These are phyloP conservation scores for Nipponia nippon DNA, from an alignment of 2,113 vertebrate genomes.

Conservation along the genomic window DNA sequence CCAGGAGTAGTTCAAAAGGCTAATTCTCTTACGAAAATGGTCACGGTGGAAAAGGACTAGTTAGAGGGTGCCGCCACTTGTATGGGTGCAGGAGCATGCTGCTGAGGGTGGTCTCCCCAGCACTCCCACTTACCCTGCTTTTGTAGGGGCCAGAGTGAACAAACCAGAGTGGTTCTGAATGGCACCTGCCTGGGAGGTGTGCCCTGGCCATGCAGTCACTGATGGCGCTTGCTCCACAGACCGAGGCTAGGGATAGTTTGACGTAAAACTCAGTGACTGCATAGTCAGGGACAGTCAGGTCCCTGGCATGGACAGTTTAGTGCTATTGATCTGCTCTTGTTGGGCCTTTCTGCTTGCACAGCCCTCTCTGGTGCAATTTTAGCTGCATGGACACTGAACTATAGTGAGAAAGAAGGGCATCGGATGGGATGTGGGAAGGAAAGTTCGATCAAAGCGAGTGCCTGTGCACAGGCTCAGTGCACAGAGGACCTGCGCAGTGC, in stretches of 20 bases:
- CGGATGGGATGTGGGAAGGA: background rate
- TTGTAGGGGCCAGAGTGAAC: background rate
- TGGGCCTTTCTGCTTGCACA: background rate
- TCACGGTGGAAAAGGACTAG: background rate
- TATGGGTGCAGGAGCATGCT: background rate
- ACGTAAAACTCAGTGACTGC: background rate
- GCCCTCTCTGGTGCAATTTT: background rate
- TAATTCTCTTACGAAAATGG: background rate
- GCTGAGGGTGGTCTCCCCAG: background rate
- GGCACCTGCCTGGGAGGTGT: background rate
- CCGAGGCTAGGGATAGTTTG: background rate
- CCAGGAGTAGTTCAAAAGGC: background rate
- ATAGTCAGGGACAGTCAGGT: background rate
- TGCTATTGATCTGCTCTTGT: background rate
- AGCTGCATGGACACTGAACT: background rate
- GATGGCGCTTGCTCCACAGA: accelerated
- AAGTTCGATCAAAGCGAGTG: background rate
- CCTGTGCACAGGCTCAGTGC: background rate
- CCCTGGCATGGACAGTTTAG: background rate
- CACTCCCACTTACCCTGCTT: background rate
- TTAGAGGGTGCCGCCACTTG: background rate
- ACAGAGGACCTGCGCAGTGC: background rate
- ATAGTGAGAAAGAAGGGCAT: background rate
- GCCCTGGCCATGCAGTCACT: background rate
- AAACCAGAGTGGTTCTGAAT: background rate